These are phyloP conservation scores for Saguinus midas DNA, from an alignment of 2,113 vertebrate species.

Conservation along the genomic window DNA sequence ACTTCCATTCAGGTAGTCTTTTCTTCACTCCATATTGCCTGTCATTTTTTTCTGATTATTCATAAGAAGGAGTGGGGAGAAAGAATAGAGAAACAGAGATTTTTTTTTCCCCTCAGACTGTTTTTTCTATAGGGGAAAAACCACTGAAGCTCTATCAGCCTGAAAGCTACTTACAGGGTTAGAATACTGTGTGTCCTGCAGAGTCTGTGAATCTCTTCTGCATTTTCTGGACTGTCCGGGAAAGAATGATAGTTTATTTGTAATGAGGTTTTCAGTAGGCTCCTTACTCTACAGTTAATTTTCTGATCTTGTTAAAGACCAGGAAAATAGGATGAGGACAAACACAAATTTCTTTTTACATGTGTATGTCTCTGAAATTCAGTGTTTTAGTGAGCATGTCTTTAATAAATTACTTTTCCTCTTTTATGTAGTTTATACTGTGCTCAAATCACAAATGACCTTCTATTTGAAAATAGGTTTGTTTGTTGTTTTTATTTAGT, in stretches of 20 bases:
- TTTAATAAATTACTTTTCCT: slow-evolving; percentile 43
- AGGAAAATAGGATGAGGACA: slow-evolving; percentile 36
- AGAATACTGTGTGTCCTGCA: not conserved
- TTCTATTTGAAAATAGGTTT: slow-evolving; percentile 42
- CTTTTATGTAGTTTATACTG: slow-evolving; percentile 33
- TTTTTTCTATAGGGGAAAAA: not conserved
- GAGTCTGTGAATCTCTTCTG: not conserved
- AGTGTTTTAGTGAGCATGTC: not conserved
- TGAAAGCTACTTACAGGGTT: not conserved
- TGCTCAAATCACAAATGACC: slow-evolving; percentile 48
- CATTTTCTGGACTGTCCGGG: not conserved
- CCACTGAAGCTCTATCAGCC: not conserved
- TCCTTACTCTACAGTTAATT: not conserved
- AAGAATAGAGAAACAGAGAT: not conserved
- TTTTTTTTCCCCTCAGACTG: not conserved
- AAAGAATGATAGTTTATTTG: slow-evolving; percentile 29
- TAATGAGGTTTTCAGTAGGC: not conserved
- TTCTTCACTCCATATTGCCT: not conserved
- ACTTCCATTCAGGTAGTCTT: not conserved
- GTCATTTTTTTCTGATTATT: not conserved
- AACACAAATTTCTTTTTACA: not conserved
- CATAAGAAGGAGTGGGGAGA: not conserved
- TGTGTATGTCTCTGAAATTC: not conserved
- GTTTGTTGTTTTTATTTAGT: slow-evolving; percentile 57
- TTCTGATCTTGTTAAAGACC: slow-evolving; percentile 40